Conservation (phyloP, 2,113 vertebrate genomes). For the Sphyrna mokarran region DNA sequence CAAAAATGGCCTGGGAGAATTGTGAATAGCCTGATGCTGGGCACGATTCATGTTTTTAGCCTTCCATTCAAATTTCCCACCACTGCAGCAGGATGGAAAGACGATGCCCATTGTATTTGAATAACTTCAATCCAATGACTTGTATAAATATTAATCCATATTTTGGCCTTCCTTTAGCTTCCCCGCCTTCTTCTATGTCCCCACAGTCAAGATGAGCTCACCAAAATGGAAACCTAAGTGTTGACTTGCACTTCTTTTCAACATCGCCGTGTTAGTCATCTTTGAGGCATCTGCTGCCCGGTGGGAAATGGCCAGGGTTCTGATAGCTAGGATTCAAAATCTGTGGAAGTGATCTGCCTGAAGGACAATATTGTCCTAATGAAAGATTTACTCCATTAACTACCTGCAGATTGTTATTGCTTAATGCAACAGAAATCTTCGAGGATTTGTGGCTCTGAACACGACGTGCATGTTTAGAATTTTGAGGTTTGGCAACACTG, state of each 20-base stretch:
- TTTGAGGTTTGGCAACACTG: neutral
- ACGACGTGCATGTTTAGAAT: neutral
- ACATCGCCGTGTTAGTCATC: neutral
- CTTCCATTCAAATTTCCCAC: no score
- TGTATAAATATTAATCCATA: neutral
- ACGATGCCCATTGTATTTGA: neutral
- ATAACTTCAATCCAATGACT: neutral
- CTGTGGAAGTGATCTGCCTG: neutral
- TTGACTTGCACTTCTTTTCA: neutral
- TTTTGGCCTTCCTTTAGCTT: neutral
- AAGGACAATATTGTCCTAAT: neutral
- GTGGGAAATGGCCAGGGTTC: neutral
- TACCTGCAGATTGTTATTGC: neutral
- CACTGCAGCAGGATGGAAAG: no score
- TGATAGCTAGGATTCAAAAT: neutral
- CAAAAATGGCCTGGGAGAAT: no score
- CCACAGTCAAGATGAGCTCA: neutral
- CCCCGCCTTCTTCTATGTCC: neutral
- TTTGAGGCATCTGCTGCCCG: neutral
- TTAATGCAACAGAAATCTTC: neutral
- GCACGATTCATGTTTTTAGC: no score
- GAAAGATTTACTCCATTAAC: neutral
- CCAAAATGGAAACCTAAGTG: neutral
- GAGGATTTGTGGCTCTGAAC: neutral
- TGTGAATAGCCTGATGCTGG: no score